Evolutionary conservation across 2,113 vertebrate species (phyloP).

Genomic region (Orycteropus afer): DNA sequence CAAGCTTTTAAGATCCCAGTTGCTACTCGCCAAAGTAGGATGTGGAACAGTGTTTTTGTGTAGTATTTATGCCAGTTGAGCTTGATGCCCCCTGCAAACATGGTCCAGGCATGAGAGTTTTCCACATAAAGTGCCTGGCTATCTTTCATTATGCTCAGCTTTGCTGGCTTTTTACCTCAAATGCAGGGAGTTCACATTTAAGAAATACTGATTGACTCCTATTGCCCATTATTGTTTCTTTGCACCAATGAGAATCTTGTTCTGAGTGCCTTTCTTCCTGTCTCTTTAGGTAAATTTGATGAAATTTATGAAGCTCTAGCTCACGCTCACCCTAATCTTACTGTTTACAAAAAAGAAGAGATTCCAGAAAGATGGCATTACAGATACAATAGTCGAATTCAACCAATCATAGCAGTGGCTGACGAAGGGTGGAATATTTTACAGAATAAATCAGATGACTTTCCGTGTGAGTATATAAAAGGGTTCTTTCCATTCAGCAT

Average conservation of each 20-base stretch:
- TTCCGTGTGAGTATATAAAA: conserved; percentile 87
- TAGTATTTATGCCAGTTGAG: too few relatives aligned
- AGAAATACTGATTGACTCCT: background rate
- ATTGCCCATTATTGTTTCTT: background rate
- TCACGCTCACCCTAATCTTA: conserved; percentile 91
- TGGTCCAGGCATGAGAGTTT: background rate
- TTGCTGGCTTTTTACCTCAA: background rate
- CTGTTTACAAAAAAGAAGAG: conserved; percentile 92
- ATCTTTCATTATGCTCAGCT: background rate
- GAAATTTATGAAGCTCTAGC: conserved; percentile 89
- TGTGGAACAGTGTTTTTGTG: too few relatives aligned
- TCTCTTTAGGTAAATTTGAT: conserved; percentile 89
- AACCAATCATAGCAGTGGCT: conserved; percentile 92
- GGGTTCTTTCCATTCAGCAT: conserved; percentile 35
- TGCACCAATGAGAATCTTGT: background rate
- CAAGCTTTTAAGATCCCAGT: too few relatives aligned
- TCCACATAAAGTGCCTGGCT: background rate
- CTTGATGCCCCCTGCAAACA: too few relatives aligned
- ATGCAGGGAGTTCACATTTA: background rate
- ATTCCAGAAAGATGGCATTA: conserved; percentile 92
- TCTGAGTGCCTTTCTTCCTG: background rate
- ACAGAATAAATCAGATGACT: conserved; percentile 87
- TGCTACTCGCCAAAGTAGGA: too few relatives aligned
- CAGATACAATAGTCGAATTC: conserved; percentile 90
- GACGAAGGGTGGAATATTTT: conserved; percentile 93